Percentiles rank a stretch among this genome's conserved stretches.
Evolutionary conservation across 2,888 invertebrate species (phyloP).

Genomic region (Imbricaverruca yamaguchii): DNA sequence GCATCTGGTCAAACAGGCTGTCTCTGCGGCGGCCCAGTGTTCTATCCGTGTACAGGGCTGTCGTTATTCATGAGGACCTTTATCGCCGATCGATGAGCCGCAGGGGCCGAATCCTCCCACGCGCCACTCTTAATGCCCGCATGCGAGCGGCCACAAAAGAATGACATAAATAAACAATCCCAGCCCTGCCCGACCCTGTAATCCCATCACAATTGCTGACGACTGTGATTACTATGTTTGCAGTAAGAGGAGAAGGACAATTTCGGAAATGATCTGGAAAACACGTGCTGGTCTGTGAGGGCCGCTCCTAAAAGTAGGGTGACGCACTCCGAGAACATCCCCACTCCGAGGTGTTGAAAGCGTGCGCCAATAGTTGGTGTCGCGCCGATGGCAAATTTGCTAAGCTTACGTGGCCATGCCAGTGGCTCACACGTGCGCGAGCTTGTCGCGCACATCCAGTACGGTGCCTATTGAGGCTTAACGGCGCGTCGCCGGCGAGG

Average conservation of each 20-base stretch:
- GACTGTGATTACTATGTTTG: slow-evolving; percentile 13
- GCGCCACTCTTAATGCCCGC: not conserved
- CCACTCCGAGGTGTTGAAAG: too few species aligned
- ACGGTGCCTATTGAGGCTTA: too few species aligned
- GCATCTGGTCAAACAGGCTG: not conserved
- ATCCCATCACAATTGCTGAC: not conserved
- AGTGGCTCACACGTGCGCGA: too few species aligned
- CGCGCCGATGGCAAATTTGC: too few species aligned
- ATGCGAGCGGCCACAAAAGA: slow-evolving; percentile 7
- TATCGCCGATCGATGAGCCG: not conserved
- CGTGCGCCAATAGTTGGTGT: too few species aligned
- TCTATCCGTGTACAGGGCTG: slow-evolving; percentile 12
- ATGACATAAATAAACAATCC: slow-evolving; percentile 14
- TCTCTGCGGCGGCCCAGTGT: not conserved
- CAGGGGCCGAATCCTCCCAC: slow-evolving; percentile 8
- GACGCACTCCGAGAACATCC: not conserved
- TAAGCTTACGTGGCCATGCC: too few species aligned
- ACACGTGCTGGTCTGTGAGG: not conserved
- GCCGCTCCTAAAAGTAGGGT: not conserved
- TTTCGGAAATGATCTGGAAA: slow-evolving; percentile 17
- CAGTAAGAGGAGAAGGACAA: slow-evolving; percentile 17
- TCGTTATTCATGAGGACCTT: slow-evolving; percentile 17
- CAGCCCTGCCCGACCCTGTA: not conserved
- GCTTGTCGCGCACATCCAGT: too few species aligned
- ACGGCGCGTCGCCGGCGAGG: too few species aligned